Conservation (phyloP, 1,140 invertebrate species). For the Dreissena rostriformis region DNA sequence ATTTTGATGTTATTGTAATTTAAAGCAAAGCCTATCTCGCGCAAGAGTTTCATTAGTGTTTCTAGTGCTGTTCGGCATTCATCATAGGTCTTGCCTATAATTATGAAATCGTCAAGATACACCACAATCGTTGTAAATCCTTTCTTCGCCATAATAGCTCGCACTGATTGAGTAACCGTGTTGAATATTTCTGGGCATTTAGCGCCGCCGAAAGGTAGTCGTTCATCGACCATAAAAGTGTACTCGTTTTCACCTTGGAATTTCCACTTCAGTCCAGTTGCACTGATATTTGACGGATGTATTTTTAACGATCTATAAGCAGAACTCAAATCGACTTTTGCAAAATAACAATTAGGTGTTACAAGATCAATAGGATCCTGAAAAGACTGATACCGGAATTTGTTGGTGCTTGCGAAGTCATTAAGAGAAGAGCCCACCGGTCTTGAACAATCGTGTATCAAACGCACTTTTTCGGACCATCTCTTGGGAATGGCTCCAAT, state of each 20-base stretch:
- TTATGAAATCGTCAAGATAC: slow-evolving; percentile 45
- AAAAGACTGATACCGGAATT: slow-evolving; percentile 6
- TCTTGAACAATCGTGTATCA: slow-evolving; percentile 5
- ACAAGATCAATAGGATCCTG: background rate
- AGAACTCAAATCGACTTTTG: slow-evolving; percentile 32
- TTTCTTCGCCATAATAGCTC: slow-evolving; percentile 13
- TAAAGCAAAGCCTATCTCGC: slow-evolving; percentile 33
- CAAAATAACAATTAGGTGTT: slow-evolving; percentile 31
- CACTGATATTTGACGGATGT: slow-evolving; percentile 26
- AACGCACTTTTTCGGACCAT: background rate
- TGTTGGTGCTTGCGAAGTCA: slow-evolving; percentile 3
- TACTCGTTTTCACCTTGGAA: slow-evolving; percentile 11
- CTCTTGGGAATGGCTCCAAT: slow-evolving; percentile 25
- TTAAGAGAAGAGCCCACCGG: slow-evolving; percentile 9
- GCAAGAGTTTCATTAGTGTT: slow-evolving; percentile 2
- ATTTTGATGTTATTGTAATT: slow-evolving; percentile 36
- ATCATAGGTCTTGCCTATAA: slow-evolving; percentile 16
- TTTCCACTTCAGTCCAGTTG: slow-evolving; percentile 35
- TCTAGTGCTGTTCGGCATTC: background rate
- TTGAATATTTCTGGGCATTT: slow-evolving; percentile 40
- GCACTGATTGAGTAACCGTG: slow-evolving; percentile 22
- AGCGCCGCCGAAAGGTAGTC: slow-evolving; percentile 27
- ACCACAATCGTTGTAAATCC: background rate
- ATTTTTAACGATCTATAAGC: slow-evolving; percentile 36
- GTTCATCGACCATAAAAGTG: slow-evolving; percentile 19